These are phyloP conservation scores for Argopecten irradians DNA, from an alignment of 1,140 invertebrate species.

Conservation along the genomic window DNA sequence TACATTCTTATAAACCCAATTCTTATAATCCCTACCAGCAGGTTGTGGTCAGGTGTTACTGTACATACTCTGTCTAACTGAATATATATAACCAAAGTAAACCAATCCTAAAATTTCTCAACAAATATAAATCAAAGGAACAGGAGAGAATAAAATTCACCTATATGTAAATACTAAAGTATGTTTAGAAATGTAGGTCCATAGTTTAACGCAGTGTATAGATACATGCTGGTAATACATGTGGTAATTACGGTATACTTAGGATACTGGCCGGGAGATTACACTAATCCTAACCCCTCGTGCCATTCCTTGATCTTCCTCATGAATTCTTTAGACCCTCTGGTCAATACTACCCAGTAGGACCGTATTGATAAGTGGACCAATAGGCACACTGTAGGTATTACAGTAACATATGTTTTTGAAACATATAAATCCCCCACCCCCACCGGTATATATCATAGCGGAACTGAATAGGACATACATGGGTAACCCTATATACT, in stretches of 20 bases:
- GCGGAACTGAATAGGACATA: too few species aligned
- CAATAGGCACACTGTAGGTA: background rate
- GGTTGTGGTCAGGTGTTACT: background rate
- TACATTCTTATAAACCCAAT: slow-evolving; percentile 13
- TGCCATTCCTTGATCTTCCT: background rate
- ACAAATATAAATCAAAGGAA: background rate
- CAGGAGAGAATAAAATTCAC: background rate
- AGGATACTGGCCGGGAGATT: background rate
- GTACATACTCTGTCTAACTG: background rate
- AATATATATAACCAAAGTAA: background rate
- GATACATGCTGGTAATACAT: background rate
- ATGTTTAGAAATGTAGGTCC: background rate
- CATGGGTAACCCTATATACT: too few species aligned
- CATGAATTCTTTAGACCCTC: background rate
- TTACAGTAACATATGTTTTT: background rate
- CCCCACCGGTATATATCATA: too few species aligned
- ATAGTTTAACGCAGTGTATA: background rate
- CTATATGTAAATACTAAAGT: background rate
- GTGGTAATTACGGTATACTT: background rate
- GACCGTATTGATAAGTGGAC: background rate
- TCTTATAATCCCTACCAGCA: background rate
- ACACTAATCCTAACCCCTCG: background rate
- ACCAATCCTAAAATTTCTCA: background rate
- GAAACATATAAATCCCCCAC: too few species aligned
- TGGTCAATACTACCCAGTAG: background rate